These are phyloP conservation scores for Bos javanicus DNA, from an alignment of 2,113 vertebrate genomes.

Conservation along the genomic window DNA sequence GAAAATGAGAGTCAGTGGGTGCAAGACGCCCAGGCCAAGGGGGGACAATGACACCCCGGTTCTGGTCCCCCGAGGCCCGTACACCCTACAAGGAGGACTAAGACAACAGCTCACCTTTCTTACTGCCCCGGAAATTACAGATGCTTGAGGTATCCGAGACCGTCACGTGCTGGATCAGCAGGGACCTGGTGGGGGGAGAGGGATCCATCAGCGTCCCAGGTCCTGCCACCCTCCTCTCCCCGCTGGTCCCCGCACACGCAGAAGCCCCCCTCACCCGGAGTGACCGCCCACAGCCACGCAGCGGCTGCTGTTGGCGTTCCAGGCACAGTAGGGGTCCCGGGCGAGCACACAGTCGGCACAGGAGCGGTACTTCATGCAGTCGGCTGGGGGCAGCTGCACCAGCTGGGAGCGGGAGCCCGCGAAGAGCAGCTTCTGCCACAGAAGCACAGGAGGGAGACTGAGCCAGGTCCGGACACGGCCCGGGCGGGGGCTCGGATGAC, in stretches of 20 bases:
- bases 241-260: slow-evolving; percentile 8
- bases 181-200: slow-evolving; percentile 55
- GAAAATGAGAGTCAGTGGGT: neutral
- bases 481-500: accelerated
- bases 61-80: neutral
- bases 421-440: slow-evolving; percentile 90
- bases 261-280: slow-evolving; percentile 83
- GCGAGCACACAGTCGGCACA: slow-evolving; percentile 94
- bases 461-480: accelerated
- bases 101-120: slow-evolving; percentile 74
- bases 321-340: slow-evolving; percentile 95
- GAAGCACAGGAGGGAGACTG: neutral
- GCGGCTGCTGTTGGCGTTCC: slow-evolving; percentile 89
- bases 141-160: slow-evolving; percentile 54
- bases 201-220: neutral
- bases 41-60: neutral
- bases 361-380: slow-evolving; percentile 92
- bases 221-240: neutral
- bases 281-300: slow-evolving; percentile 87
- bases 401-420: slow-evolving; percentile 92
- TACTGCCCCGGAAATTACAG: slow-evolving; percentile 72
- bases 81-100: neutral
- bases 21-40: neutral
- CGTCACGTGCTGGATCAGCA: slow-evolving; percentile 79
- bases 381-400: slow-evolving; percentile 91